Evolutionary conservation across 1,140 invertebrate species (phyloP).

Genomic region (Trissolcus basalis): DNA sequence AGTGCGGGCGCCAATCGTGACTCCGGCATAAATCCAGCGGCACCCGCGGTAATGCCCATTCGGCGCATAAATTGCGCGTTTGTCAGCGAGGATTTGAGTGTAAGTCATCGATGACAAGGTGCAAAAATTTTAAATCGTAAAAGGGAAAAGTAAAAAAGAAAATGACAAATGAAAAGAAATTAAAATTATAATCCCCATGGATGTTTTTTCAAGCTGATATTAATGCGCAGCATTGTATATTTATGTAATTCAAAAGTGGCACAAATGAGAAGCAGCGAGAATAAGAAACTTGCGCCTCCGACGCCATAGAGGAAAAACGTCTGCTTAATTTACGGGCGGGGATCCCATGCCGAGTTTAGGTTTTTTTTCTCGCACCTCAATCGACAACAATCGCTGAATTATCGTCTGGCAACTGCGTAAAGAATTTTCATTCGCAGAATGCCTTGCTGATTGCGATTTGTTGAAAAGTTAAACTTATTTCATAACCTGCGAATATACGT

Average conservation of each 20-base stretch:
- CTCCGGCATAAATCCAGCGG: slow-evolving; percentile 20
- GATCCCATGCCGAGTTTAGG: slow-evolving; percentile 6
- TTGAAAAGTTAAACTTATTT: too few relatives aligned
- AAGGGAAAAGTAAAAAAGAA: slow-evolving; percentile 3
- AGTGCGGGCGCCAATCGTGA: slow-evolving; percentile 22
- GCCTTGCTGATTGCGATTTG: too few relatives aligned
- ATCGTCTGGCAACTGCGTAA: slow-evolving; percentile 7
- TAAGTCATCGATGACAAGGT: neutral
- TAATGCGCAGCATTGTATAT: slow-evolving; percentile 42
- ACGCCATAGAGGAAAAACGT: slow-evolving; percentile 46
- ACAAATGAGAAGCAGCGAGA: slow-evolving; percentile 48
- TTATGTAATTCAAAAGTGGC: slow-evolving; percentile 53
- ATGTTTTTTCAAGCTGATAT: slow-evolving; percentile 40
- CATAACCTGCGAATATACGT: too few relatives aligned
- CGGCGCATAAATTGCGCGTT: slow-evolving; percentile 27
- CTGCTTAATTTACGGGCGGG: slow-evolving; percentile 31
- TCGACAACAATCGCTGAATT: slow-evolving; percentile 47
- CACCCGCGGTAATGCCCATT: neutral
- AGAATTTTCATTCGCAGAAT: too few relatives aligned
- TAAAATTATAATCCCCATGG: slow-evolving; percentile 1
- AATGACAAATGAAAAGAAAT: too few relatives aligned
- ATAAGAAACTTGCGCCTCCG: slow-evolving; percentile 15
- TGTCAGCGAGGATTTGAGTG: slow-evolving; percentile 23
- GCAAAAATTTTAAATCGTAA: slow-evolving; percentile 37
- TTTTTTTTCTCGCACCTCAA: slow-evolving; percentile 25